Evolutionary conservation across 2,888 invertebrate species (phyloP).

Genomic region (Noctua pronuba): DNA sequence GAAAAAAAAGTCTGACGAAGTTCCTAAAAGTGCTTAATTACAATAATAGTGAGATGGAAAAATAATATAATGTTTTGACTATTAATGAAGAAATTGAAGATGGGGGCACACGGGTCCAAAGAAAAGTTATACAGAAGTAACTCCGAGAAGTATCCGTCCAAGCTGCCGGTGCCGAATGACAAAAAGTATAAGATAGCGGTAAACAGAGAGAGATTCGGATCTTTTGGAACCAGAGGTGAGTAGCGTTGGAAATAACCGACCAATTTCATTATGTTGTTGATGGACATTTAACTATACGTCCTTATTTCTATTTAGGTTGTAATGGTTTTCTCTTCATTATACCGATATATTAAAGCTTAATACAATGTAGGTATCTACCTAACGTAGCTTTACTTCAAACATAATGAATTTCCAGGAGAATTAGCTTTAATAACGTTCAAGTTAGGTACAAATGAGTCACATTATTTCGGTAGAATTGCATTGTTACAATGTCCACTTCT

Average conservation of each 20-base stretch:
- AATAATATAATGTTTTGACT: constrained; percentile 76
- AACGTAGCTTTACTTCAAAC: neutral
- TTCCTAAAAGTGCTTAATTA: constrained; percentile 74
- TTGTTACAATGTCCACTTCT: constrained; percentile 46
- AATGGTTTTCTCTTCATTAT: constrained; percentile 36
- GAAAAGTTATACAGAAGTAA: constrained; percentile 93
- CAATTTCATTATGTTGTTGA: constrained; percentile 42
- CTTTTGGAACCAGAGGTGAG: constrained; percentile 93
- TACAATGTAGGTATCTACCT: neutral
- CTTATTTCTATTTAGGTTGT: constrained; percentile 19
- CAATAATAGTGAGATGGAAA: constrained; percentile 64
- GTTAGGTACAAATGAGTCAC: constrained; percentile 35
- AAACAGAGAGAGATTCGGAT: constrained; percentile 92
- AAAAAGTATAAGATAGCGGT: constrained; percentile 91
- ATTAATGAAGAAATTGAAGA: constrained; percentile 87
- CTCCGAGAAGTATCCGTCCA: constrained; percentile 91
- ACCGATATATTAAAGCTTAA: neutral
- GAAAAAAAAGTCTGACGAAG: constrained; percentile 71
- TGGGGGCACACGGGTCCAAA: constrained; percentile 95
- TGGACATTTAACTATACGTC: constrained; percentile 38
- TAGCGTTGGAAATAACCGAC: constrained; percentile 49
- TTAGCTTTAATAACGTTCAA: constrained; percentile 6
- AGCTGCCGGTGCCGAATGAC: constrained; percentile 89
- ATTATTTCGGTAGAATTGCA: constrained; percentile 42
- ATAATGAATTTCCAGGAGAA: constrained; percentile 5